A percentile compares a stretch with the other conserved stretches of the same genome.
Evolutionary conservation across 2,113 vertebrate genomes (phyloP).

Genomic region (Brachyhypopomus gauderio): DNA sequence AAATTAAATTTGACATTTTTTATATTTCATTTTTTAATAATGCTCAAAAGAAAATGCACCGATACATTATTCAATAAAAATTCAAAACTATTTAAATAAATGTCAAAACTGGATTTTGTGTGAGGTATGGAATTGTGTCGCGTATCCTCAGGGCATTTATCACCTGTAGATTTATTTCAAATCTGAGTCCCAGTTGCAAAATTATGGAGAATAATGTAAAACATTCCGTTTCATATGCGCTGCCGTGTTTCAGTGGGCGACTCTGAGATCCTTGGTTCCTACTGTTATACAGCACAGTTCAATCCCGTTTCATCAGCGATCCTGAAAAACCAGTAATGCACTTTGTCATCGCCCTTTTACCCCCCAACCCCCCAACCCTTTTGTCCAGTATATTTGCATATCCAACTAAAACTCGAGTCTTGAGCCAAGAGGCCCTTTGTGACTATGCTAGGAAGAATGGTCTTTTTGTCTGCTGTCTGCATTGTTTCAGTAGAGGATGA

Average conservation of each 20-base stretch:
- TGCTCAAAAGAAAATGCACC: not conserved
- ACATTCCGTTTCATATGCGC: not conserved
- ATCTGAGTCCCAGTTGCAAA: not conserved
- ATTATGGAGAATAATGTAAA: constrained; percentile 5
- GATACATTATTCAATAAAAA: not conserved
- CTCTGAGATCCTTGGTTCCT: not conserved
- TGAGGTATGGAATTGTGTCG: not conserved
- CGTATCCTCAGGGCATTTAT: not conserved
- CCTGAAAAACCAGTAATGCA: not conserved
- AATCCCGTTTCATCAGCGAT: not conserved
- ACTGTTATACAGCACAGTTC: not conserved
- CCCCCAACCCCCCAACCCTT: too few species aligned
- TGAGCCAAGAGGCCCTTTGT: not conserved
- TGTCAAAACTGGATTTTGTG: too few species aligned
- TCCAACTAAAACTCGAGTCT: not conserved
- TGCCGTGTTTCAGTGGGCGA: not conserved
- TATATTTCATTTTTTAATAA: not conserved
- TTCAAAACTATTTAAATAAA: not conserved
- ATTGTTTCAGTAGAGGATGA: constrained; percentile 1
- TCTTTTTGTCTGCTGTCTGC: not conserved
- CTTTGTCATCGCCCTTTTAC: not conserved
- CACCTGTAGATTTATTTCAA: not conserved
- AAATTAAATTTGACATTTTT: not conserved
- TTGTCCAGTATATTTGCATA: not conserved
- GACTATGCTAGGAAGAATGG: not conserved